phyloP scores from a whole-genome alignment of 1,140 invertebrate genomes.

The Drosophila lini region DNA sequence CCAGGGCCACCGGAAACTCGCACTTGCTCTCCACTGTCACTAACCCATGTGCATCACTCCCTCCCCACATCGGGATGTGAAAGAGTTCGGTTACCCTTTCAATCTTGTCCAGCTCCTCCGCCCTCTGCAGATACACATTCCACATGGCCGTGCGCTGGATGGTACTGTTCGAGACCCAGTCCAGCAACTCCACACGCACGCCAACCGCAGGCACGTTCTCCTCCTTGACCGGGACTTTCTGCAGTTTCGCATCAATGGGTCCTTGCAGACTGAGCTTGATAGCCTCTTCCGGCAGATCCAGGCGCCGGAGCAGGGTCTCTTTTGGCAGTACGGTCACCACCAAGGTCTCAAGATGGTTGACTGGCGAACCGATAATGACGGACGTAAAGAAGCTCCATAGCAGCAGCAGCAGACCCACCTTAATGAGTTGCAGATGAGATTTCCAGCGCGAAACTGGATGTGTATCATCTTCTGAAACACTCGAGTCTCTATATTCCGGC shows the following conservation, averaged over 20 bases:
- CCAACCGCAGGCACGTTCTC: neutral
- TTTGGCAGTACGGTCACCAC: neutral
- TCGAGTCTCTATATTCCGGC: neutral
- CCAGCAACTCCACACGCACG: neutral
- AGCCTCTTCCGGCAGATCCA: neutral
- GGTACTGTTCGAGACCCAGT: neutral
- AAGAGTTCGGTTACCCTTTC: neutral
- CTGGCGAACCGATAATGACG: neutral
- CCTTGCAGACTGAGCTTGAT: neutral
- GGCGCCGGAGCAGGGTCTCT: neutral
- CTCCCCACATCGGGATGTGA: fast-evolving
- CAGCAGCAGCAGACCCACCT: neutral
- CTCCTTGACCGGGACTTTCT: neutral
- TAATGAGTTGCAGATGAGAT: neutral
- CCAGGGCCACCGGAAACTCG: constrained; percentile 11
- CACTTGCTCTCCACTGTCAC: neutral
- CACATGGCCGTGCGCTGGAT: neutral
- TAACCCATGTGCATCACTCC: neutral
- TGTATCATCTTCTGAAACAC: neutral
- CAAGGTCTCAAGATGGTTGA: fast-evolving
- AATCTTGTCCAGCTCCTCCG: too few relatives aligned
- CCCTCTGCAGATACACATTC: constrained; percentile 1
- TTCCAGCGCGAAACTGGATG: neutral
- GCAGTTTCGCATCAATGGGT: neutral
- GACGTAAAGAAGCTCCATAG: neutral